Conservation (phyloP, 2,888 invertebrate genomes). For the Oxycera nigricornis region DNA sequence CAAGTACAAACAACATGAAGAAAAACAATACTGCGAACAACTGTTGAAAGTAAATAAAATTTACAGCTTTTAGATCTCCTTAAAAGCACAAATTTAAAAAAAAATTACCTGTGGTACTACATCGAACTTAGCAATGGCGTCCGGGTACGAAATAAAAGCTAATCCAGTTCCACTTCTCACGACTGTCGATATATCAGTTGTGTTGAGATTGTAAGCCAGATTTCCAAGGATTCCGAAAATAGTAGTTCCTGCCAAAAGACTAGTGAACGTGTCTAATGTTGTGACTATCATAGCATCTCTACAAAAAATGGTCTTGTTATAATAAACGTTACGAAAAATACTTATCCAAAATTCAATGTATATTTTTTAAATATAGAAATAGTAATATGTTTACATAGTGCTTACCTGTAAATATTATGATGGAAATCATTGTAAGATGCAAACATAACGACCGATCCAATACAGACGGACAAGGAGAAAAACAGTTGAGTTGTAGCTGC, state of each 20-base stretch:
- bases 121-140: constrained; percentile 78
- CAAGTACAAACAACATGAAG: constrained; percentile 81
- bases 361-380: neutral
- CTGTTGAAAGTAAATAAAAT: constrained; percentile 62
- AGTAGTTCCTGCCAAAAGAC: constrained; percentile 78
- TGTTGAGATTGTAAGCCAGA: constrained; percentile 70
- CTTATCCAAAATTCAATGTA: no score
- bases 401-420: constrained; percentile 73
- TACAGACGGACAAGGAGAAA: constrained; percentile 77
- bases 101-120: constrained; percentile 72
- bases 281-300: constrained; percentile 84
- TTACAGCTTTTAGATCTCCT: neutral
- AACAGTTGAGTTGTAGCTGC: constrained; percentile 81
- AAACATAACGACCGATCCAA: constrained; percentile 80
- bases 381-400: neutral
- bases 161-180: constrained; percentile 79
- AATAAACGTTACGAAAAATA: neutral
- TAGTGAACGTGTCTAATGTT: constrained; percentile 80
- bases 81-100: no score
- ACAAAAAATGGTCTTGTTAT: no score
- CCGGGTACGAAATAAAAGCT: constrained; percentile 85
- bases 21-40: constrained; percentile 81
- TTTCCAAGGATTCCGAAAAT: constrained; percentile 85
- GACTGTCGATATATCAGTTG: constrained; percentile 68
- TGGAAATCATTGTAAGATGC: constrained; percentile 77